Evolutionary conservation across 2,888 invertebrate genomes (phyloP).

Genomic region (Melanophora roralis): DNA sequence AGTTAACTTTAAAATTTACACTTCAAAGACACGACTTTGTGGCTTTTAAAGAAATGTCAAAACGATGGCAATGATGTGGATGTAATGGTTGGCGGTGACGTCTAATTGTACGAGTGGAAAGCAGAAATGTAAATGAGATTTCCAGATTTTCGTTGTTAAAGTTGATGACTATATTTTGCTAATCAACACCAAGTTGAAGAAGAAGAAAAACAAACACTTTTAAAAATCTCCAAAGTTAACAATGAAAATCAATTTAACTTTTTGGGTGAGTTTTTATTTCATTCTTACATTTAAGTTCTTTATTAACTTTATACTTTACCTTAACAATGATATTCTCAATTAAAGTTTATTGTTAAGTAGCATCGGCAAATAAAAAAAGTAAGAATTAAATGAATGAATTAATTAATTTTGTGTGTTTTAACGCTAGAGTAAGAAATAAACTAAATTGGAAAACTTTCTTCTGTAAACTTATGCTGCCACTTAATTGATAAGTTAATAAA

Average conservation of each 20-base stretch:
- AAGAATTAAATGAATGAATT: slow-evolving; percentile 36
- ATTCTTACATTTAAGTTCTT: slow-evolving; percentile 5
- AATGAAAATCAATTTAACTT: slow-evolving; percentile 65
- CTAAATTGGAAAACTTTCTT: slow-evolving; percentile 26
- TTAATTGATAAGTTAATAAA: slow-evolving; percentile 11
- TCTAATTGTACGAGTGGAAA: neutral
- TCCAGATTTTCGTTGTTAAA: slow-evolving; percentile 14
- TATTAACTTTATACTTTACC: slow-evolving; percentile 34
- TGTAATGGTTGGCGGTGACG: neutral
- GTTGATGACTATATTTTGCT: slow-evolving; percentile 20
- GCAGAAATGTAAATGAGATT: slow-evolving; percentile 1
- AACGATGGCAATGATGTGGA: neutral
- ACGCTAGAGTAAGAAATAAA: slow-evolving; percentile 43
- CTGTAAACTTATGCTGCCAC: too few species aligned
- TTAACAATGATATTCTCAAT: slow-evolving; percentile 5
- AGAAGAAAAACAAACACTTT: slow-evolving; percentile 22
- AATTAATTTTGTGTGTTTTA: slow-evolving; percentile 60
- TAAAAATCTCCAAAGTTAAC: slow-evolving; percentile 56
- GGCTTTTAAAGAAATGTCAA: neutral
- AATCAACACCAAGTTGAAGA: slow-evolving; percentile 10
- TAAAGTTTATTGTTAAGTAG: slow-evolving; percentile 17
- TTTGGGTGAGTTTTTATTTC: slow-evolving; percentile 54
- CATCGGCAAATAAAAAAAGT: slow-evolving; percentile 22
- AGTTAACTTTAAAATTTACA: slow-evolving; percentile 46
- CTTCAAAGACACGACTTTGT: slow-evolving; percentile 36